Conservation (phyloP, 2,888 invertebrate species). For the Bombyx huttoni region DNA sequence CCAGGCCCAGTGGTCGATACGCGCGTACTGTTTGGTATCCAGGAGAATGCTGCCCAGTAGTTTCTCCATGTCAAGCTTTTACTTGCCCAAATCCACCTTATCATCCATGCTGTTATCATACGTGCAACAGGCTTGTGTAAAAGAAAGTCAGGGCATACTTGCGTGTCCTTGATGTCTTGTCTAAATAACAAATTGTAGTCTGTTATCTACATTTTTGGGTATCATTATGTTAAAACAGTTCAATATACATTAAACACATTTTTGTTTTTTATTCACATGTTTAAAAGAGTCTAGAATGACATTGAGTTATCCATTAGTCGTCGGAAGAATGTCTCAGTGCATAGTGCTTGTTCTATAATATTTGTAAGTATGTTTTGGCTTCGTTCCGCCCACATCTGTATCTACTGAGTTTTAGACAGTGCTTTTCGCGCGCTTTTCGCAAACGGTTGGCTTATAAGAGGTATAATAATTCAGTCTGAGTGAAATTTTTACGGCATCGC, state of each 20-base stretch:
- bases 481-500: constrained; percentile 1
- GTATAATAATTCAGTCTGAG: neutral
- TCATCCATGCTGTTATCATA: constrained; percentile 55
- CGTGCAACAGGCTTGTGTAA: constrained; percentile 52
- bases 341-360: neutral
- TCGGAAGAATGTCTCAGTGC: neutral
- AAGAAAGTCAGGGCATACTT: neutral
- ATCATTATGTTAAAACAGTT: constrained; percentile 4
- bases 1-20: constrained; percentile 57
- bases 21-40: constrained; percentile 59
- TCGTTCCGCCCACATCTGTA: constrained; percentile 29
- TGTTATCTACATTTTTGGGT: constrained; percentile 5
- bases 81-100: constrained; percentile 59
- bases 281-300: neutral
- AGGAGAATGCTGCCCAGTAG: constrained; percentile 48
- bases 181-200: neutral
- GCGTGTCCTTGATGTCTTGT: neutral
- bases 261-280: neutral
- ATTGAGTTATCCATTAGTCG: neutral
- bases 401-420: constrained; percentile 29
- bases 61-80: constrained; percentile 58
- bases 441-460: constrained; percentile 28
- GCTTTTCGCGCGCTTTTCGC: constrained; percentile 49
- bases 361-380: constrained; percentile 24
- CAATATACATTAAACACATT: neutral